A percentile compares a stretch with the other conserved stretches of the same genome.
phyloP scores from a whole-genome alignment of 2,797 vertebrate species.

The Mycteria americana region DNA sequence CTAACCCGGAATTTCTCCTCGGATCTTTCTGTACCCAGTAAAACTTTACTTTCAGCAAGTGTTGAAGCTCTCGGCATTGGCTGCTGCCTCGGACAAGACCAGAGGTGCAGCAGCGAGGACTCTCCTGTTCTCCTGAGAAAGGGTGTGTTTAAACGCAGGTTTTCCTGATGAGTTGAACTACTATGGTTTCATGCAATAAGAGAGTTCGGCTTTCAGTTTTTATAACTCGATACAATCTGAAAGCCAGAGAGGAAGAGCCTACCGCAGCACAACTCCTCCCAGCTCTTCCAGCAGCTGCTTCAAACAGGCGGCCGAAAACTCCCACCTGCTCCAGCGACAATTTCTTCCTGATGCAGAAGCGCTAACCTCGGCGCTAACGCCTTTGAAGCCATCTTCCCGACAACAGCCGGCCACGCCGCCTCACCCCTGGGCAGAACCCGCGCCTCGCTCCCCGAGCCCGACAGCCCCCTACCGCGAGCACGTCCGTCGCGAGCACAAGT shows the following conservation, averaged over 20 bases:
- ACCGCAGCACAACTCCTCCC: accelerated
- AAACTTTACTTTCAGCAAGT: accelerated
- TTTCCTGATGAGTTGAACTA: background rate
- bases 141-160: accelerated
- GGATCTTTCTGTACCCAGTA: background rate
- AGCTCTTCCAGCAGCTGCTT: background rate
- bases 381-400: background rate
- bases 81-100: background rate
- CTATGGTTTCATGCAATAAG: background rate
- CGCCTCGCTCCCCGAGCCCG: no score
- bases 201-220: no score
- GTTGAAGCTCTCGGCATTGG: accelerated
- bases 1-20: background rate
- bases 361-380: background rate
- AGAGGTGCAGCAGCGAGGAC: background rate
- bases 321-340: background rate
- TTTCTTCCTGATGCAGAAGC: accelerated
- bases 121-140: background rate
- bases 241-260: background rate
- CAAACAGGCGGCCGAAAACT: no score
- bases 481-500: background rate
- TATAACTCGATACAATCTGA: accelerated
- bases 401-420: background rate
- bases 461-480: no score
- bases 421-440: accelerated